A percentile compares a stretch with the other conserved stretches of the same genome.
Evolutionary conservation across 2,113 vertebrate genomes (phyloP).

Genomic region (Caretta caretta): DNA sequence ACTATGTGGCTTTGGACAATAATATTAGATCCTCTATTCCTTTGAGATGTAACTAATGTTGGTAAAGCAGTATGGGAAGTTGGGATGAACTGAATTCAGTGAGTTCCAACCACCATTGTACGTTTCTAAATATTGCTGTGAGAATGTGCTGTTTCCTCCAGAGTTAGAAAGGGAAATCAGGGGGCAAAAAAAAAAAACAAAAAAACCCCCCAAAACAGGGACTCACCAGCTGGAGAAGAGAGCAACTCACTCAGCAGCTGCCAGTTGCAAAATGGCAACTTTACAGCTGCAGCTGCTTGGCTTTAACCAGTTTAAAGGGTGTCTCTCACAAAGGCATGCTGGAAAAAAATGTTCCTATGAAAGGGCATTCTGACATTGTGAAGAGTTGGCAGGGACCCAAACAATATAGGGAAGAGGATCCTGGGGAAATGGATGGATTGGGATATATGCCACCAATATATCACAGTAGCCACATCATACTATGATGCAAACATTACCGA

Average conservation of each 20-base stretch:
- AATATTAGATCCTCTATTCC: background rate
- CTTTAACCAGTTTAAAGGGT: background rate
- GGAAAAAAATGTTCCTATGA: background rate
- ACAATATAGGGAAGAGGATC: background rate
- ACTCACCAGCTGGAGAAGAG: background rate
- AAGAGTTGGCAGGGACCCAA: background rate
- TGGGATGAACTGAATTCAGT: background rate
- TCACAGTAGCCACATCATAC: rapidly evolving
- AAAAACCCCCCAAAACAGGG: background rate
- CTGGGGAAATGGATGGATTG: background rate
- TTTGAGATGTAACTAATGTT: background rate
- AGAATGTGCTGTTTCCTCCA: background rate
- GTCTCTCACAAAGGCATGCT: background rate
- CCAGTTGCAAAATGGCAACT: background rate
- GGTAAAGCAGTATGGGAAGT: rapidly evolving
- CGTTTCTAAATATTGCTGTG: background rate
- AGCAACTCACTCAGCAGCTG: background rate
- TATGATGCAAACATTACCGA: background rate
- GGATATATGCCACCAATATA: background rate
- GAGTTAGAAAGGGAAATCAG: background rate
- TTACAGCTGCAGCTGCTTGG: background rate
- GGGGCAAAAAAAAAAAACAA: background rate
- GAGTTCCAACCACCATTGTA: rapidly evolving
- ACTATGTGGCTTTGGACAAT: background rate
- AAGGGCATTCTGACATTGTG: rapidly evolving